Evolutionary conservation across 2,113 vertebrate species (phyloP), one percentile per base, ranked within the genome.

Genomic region (Rhea pennata): DNA sequence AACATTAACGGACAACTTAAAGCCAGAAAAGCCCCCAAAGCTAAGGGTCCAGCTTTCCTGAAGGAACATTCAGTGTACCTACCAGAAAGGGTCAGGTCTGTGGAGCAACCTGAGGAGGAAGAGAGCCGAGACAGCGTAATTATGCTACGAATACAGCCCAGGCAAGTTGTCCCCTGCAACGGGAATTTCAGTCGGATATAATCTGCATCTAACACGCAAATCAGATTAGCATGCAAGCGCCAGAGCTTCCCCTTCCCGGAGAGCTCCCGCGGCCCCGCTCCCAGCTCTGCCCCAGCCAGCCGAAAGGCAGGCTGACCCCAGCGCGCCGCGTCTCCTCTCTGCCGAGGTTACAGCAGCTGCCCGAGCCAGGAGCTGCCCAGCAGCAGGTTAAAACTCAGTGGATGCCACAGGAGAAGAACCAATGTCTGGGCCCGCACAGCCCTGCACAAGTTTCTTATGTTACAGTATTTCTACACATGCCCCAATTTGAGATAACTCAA

Each of bases 131-230:
- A 50, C 5, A 5, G 33, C 5, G 54, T 3, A 5, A 29, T 1
- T 7, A 65, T 0, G 0, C 31, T 11, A 29, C 76, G 77, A 44
- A 36, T 1, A 62, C 2, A 8, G 61, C 48, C 48, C 8, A 0
- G 48, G 65, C 31, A 65, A 69, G 23, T 39, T 17, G 58, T 48
- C 65, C 74, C 74, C 7, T 31, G 81, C 40, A 58, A 24, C 12
- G 33, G 50, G 40, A 40, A 86, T 42, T 51, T 59, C 71, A n/a
- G 71, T 9, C 54, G 81, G 66, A 66, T 13, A 67, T 39, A 70
- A 50, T 2, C 66, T 0, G 1, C 15, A 76, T 3, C 46, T 46
- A 70, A 5, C 17, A 9, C 26, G 39, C 31, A 12, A 23, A 6
- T 5, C 6, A 36, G 82, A 65, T 4, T 0, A 15, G 39, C 53